These are phyloP conservation scores for Centropyge bicolor DNA, from an alignment of 2,797 vertebrate species.

Conservation along the genomic window DNA sequence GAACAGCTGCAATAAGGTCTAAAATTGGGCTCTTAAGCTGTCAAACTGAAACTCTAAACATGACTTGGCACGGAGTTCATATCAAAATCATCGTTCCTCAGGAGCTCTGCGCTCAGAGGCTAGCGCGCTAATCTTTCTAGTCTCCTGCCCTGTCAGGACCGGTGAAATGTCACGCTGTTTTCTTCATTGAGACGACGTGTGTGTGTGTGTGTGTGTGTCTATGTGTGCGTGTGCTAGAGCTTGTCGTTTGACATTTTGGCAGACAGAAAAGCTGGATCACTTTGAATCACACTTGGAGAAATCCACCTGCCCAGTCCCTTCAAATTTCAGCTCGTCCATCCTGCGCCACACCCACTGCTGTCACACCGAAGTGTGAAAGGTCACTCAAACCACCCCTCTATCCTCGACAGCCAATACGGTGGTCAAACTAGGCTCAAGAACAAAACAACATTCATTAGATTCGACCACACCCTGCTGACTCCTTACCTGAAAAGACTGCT, in stretches of 20 bases:
- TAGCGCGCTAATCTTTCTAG: constrained; percentile 44
- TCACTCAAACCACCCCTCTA: constrained; percentile 17
- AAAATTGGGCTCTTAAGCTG: constrained; percentile 39
- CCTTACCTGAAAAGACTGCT: background rate
- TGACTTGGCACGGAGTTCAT: constrained; percentile 46
- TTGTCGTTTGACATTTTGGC: constrained; percentile 66
- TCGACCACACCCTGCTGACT: background rate
- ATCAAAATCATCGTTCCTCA: constrained; percentile 60
- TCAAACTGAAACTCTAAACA: constrained; percentile 54
- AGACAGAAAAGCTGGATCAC: constrained; percentile 48
- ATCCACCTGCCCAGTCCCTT: constrained; percentile 52
- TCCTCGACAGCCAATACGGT: background rate
- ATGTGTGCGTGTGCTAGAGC: background rate
- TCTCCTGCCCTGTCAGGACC: constrained; percentile 36
- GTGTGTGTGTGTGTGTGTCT: constrained; percentile 7
- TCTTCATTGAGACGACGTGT: constrained; percentile 6
- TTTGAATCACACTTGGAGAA: constrained; percentile 53
- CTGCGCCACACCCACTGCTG: constrained; percentile 22
- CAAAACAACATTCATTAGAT: constrained; percentile 7
- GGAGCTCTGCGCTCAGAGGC: constrained; percentile 25
- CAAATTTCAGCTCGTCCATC: constrained; percentile 25
- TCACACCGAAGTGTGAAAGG: constrained; percentile 49
- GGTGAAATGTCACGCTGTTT: constrained; percentile 59
- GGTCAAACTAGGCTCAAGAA: constrained; percentile 5
- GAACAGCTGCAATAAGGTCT: constrained; percentile 36